Evolutionary conservation across 2,797 vertebrate genomes (phyloP).

Genomic region (Glyptemys insculpta): DNA sequence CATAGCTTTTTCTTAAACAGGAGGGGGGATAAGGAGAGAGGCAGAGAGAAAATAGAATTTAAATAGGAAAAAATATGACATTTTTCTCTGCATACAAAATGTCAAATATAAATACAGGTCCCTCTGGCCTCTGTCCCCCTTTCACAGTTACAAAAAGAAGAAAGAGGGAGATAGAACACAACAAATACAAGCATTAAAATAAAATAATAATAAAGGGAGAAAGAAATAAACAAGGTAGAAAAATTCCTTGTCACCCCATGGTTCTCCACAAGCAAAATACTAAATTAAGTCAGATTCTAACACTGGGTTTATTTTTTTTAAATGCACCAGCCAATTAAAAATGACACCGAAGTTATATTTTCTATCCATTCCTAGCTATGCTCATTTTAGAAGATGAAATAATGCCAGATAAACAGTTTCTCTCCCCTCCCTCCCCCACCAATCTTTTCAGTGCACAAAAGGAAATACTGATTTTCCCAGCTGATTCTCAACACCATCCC

Average conservation of each 20-base stretch:
- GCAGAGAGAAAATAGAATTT: not conserved
- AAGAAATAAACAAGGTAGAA: not conserved
- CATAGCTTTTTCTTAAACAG: slow-evolving; percentile 1
- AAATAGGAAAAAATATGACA: not conserved
- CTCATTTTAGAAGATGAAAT: not conserved
- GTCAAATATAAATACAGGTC: not conserved
- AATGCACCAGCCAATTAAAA: slow-evolving; percentile 12
- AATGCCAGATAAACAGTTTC: not conserved
- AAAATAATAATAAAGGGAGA: not conserved
- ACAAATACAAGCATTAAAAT: slow-evolving; percentile 5
- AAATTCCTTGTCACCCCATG: slow-evolving; percentile 2
- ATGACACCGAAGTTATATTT: slow-evolving; percentile 31
- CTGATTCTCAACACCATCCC: not conserved
- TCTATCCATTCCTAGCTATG: not conserved
- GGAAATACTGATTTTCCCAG: not conserved
- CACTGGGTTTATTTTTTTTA: not conserved
- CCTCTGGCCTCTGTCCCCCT: not conserved
- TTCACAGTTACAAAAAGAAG: slow-evolving; percentile 11
- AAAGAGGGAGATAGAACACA: not conserved
- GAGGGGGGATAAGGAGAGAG: not conserved
- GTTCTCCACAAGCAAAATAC: slow-evolving; percentile 44
- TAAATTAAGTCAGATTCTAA: slow-evolving; percentile 44
- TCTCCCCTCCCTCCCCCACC: not conserved
- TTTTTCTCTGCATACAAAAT: slow-evolving; percentile 24
- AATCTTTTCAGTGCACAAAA: slow-evolving; percentile 23